Base-by-base conservation (phyloP, 2,797 vertebrate genomes). In the Spinus pinus region DNA sequence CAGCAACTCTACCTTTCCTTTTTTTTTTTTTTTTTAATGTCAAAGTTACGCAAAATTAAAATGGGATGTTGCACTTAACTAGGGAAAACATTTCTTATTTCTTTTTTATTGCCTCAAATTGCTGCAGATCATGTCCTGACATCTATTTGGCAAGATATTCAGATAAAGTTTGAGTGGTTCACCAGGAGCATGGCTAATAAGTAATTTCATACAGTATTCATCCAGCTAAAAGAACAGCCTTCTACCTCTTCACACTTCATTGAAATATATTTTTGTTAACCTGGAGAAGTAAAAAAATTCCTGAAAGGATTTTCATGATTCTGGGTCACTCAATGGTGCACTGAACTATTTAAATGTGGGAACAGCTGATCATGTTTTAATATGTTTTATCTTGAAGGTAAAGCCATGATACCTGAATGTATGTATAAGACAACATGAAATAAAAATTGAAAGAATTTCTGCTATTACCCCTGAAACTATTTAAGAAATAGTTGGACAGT, bases 21-120 rank as follows among this genome's bases (percentile, higher is more conserved):
- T 51, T 51, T 10, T 3, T 3, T 16, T 17, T 57, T 35, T 35
- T 57, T 58, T 58, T 13, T 37, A 2, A 37, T 37, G 56, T 58
- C 56, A 58, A 27, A 37, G 35, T 27, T 46, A 49, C 5, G 1
- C 25, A 14, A 74, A 71, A 83, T 23, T 41, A 49, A 80, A 80
- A 44, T 65, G 15, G 5, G 3, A 49, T 70, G 4, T 33, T 31
- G 2, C 2, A 0, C 0, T 5, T 73, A 60, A 56, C 9, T 33
- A 44, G 6, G 4, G 16, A 64, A 88, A 79, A 42, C 33, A 22
- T 30, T 24, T 88, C 58, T 49, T 24, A 7, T 75, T 79, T 75
- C 0, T 50, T 42, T 50, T 70, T 53, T 53, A 16, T 31, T 57
- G 8, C 1, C 8, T 77, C 46, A 74, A 62, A 50, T 28, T 37